Evolutionary conservation across 1,140 invertebrate species (phyloP).

Genomic region (Lamellibrachia luymesi): DNA sequence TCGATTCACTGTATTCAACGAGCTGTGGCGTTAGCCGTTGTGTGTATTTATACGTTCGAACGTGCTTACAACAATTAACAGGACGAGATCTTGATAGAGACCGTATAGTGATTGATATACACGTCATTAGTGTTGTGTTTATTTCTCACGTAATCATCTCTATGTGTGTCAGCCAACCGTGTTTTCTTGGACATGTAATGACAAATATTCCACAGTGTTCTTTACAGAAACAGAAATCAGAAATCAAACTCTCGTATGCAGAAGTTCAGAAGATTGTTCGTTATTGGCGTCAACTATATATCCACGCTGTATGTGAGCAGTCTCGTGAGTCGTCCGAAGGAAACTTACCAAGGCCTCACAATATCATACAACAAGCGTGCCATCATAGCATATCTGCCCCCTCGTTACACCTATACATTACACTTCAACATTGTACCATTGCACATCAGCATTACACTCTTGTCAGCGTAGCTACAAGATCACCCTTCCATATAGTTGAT

Average conservation of each 20-base stretch:
- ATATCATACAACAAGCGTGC: too few relatives aligned
- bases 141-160: background rate
- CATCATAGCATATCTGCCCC: too few relatives aligned
- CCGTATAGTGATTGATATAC: background rate
- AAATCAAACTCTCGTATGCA: background rate
- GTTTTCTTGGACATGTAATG: background rate
- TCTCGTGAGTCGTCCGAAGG: too few relatives aligned
- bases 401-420: too few relatives aligned
- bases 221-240: background rate
- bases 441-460: too few relatives aligned
- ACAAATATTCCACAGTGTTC: too few relatives aligned
- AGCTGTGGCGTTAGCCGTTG: background rate
- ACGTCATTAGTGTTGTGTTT: background rate
- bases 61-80: background rate
- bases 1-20: background rate
- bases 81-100: background rate
- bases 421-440: too few relatives aligned
- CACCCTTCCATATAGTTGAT: background rate
- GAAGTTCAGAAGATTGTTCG: background rate
- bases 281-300: background rate
- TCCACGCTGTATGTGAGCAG: too few relatives aligned
- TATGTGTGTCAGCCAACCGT: background rate
- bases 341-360: too few relatives aligned
- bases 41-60: background rate
- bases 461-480: too few relatives aligned